Percentiles rank a stretch among this genome's conserved stretches.
These are phyloP conservation scores for Amyelois transitella DNA, from an alignment of 1,140 invertebrate species.

Conservation along the genomic window DNA sequence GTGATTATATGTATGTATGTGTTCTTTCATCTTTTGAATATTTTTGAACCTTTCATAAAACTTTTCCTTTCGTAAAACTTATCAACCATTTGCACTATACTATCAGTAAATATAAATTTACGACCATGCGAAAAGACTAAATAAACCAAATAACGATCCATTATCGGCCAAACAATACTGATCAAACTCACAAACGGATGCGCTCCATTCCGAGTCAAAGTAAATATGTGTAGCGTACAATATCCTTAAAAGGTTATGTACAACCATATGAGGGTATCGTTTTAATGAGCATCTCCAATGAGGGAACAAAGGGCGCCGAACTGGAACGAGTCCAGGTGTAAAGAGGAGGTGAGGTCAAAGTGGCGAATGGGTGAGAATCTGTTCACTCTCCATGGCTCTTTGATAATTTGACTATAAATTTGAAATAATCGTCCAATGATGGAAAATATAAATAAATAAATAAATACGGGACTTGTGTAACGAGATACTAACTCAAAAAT, in stretches of 20 bases:
- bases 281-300: conserved; percentile 52
- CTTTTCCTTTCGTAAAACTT: too few species aligned
- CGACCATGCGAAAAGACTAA: neutral
- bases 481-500: too few species aligned
- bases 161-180: neutral
- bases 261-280: conserved; percentile 5
- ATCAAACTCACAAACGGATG: neutral
- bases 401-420: too few species aligned
- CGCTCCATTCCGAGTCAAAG: neutral
- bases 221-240: neutral
- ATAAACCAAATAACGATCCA: neutral
- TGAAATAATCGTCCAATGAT: too few species aligned
- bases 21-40: too few species aligned
- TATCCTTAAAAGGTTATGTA: neutral
- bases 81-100: too few species aligned
- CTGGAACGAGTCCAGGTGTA: neutral
- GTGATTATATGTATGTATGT: too few species aligned
- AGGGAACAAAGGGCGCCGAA: conserved; percentile 39
- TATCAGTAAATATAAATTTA: too few species aligned
- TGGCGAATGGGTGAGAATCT: neutral
- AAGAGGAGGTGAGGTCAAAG: neutral
- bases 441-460: too few species aligned
- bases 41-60: too few species aligned
- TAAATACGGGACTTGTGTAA: too few species aligned
- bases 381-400: too few species aligned